These are phyloP conservation scores for Choreutis nemorana DNA, from an alignment of 2,888 invertebrate species.

Conservation along the genomic window DNA sequence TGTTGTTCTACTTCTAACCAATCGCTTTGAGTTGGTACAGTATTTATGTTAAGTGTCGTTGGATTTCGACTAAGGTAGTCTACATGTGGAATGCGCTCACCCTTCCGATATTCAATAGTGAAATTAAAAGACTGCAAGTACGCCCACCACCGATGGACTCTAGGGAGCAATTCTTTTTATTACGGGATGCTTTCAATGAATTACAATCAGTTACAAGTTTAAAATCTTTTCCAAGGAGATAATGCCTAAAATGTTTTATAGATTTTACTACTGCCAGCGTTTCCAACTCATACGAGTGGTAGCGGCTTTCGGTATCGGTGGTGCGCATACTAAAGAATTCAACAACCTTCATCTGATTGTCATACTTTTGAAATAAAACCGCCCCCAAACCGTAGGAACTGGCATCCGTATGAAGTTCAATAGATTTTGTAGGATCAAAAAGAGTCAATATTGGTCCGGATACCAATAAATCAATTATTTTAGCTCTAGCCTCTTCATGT, in stretches of 20 bases:
- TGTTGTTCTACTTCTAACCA: too few relatives aligned
- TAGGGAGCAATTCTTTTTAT: constrained; percentile 8
- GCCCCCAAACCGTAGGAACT: too few relatives aligned
- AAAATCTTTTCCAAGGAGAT: constrained; percentile 7
- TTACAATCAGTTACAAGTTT: too few relatives aligned
- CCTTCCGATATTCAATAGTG: too few relatives aligned
- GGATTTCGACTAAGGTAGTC: too few relatives aligned
- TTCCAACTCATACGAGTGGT: too few relatives aligned
- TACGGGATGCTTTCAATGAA: constrained; percentile 7
- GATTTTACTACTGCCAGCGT: constrained; percentile 7
- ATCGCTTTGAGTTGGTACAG: constrained; percentile 1
- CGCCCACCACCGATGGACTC: too few relatives aligned
- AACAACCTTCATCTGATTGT: too few relatives aligned
- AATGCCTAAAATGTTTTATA: constrained; percentile 9
- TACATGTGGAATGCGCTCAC: too few relatives aligned
- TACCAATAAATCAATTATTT: constrained; percentile 6
- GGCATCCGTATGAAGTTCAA: constrained; percentile 12
- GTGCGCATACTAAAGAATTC: constrained; percentile 5
- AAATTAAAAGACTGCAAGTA: too few relatives aligned
- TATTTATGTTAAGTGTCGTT: constrained; percentile 1
- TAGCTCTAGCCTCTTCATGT: constrained; percentile 6
- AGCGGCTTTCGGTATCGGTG: too few relatives aligned
- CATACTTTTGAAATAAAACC: too few relatives aligned
- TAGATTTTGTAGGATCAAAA: constrained; percentile 8
- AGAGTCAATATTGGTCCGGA: constrained; percentile 8